A percentile compares a stretch with the other conserved stretches of the same genome.
phyloP scores from a whole-genome alignment of 2,888 invertebrate genomes.

The Nephrotoma flavescens region DNA sequence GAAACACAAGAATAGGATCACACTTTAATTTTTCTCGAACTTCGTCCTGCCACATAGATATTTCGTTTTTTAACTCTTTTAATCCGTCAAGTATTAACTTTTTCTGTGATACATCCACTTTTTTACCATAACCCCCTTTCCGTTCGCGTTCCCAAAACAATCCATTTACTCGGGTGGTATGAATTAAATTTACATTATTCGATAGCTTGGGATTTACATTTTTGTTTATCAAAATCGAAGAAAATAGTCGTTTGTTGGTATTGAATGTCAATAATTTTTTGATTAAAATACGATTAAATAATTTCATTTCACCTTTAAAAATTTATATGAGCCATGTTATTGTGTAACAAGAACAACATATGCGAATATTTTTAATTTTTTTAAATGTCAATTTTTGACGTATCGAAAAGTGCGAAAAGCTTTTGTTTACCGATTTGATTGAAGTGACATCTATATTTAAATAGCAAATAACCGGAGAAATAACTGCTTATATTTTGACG shows the following conservation, averaged over 20 bases:
- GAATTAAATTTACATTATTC: constrained; percentile 14
- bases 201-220: neutral
- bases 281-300: neutral
- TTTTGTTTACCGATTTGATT: neutral
- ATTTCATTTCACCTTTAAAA: neutral
- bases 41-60: constrained; percentile 50
- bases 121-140: constrained; percentile 26
- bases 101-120: constrained; percentile 28
- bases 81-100: constrained; percentile 47
- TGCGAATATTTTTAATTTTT: neutral
- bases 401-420: neutral
- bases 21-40: constrained; percentile 43
- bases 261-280: neutral
- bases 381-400: neutral
- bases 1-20: constrained; percentile 41
- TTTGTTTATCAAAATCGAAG: neutral
- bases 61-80: constrained; percentile 49
- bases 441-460: neutral
- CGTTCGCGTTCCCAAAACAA: constrained; percentile 31
- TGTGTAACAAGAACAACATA: neutral
- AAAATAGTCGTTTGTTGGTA: neutral
- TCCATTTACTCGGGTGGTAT: constrained; percentile 21
- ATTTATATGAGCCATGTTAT: neutral
- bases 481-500: neutral
- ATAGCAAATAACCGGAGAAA: neutral